phyloP scores from a whole-genome alignment of 2,888 invertebrate genomes.

The Aspidiotus rigidus region DNA sequence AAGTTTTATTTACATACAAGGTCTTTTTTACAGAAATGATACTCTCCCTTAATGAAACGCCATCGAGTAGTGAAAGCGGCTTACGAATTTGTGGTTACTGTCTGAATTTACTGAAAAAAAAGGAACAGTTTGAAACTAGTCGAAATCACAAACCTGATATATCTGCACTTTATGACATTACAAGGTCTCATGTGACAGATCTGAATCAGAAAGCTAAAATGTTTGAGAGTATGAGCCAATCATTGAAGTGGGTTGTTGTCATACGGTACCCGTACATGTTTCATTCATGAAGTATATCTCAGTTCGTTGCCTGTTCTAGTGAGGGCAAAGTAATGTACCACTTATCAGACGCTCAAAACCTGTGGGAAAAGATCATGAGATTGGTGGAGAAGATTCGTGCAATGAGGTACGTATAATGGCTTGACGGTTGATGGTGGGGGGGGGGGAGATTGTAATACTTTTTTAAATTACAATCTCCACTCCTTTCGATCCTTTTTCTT shows the following conservation, averaged over 20 bases:
- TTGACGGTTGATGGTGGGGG: no score
- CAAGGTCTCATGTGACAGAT: conserved; percentile 66
- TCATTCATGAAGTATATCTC: background rate
- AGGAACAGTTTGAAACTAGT: conserved; percentile 71
- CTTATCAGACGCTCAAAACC: conserved; percentile 69
- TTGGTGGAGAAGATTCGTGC: conserved; percentile 79
- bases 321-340: conserved; percentile 86
- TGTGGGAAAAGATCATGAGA: conserved; percentile 73
- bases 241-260: conserved; percentile 47
- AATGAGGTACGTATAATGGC: conserved; percentile 42
- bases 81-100: conserved; percentile 22
- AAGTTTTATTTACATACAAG: background rate
- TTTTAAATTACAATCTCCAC: background rate
- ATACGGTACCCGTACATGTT: background rate
- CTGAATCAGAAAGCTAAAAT: conserved; percentile 51
- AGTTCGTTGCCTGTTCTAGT: conserved; percentile 43
- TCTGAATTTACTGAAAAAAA: conserved; percentile 60
- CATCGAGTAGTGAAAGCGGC: background rate
- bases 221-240: conserved; percentile 53
- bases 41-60: background rate
- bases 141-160: conserved; percentile 69
- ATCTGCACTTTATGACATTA: conserved; percentile 71
- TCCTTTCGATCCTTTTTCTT: background rate
- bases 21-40: conserved; percentile 7
- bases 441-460: no score